Percentiles rank a stretch among this genome's conserved stretches.
These are phyloP conservation scores for Eubucco bourcierii DNA, from an alignment of 2,113 vertebrate genomes.

Conservation along the genomic window DNA sequence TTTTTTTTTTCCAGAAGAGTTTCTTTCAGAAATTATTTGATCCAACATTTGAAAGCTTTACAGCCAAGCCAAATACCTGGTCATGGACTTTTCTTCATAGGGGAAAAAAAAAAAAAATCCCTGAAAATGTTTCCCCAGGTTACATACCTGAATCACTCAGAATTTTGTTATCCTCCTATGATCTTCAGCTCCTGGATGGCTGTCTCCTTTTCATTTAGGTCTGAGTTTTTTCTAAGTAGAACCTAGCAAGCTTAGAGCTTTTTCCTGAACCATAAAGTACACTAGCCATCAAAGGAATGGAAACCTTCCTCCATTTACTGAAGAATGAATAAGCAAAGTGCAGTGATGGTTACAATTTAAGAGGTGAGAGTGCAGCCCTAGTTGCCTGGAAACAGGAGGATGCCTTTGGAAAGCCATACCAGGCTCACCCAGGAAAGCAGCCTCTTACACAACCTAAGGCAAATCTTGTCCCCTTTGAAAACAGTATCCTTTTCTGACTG, in stretches of 20 bases:
- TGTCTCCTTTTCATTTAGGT: neutral
- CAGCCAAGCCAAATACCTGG: neutral
- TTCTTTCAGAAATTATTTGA: neutral
- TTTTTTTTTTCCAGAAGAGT: neutral
- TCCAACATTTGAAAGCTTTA: neutral
- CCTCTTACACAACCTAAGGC: neutral
- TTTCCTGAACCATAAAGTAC: slow-evolving; percentile 50
- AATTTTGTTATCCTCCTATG: neutral
- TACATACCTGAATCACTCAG: neutral
- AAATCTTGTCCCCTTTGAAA: neutral
- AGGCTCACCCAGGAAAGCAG: neutral
- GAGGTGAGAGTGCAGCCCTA: neutral
- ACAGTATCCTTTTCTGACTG: neutral
- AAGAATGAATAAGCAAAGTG: slow-evolving; percentile 55
- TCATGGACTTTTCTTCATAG: neutral
- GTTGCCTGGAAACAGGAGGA: slow-evolving; percentile 40
- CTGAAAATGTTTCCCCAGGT: neutral
- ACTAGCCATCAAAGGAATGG: slow-evolving; percentile 23
- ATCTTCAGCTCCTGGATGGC: neutral
- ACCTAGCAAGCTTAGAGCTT: slow-evolving; percentile 1
- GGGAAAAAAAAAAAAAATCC: neutral
- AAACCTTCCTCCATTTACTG: slow-evolving; percentile 39
- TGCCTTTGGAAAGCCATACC: neutral
- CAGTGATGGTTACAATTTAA: neutral
- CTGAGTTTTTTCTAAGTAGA: neutral